phyloP scores from a whole-genome alignment of 2,113 vertebrate species.

The Aphyosemion australe region DNA sequence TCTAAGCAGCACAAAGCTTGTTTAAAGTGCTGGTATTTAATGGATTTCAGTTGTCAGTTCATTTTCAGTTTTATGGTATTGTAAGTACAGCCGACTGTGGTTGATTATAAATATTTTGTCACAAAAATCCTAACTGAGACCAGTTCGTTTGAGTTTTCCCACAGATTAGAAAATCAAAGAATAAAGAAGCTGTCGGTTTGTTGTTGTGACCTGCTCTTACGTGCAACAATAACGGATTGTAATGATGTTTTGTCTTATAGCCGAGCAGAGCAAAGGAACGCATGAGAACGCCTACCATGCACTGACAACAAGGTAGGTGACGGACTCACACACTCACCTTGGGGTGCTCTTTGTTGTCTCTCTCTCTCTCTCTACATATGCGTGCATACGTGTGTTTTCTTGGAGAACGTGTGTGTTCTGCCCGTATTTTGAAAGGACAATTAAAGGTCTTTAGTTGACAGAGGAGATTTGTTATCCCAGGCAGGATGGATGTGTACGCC shows the following conservation, averaged over 20 bases:
- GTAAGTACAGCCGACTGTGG: not conserved
- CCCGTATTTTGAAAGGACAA: conserved; percentile 16
- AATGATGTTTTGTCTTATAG: conserved; percentile 49
- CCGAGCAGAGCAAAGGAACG: conserved; percentile 30
- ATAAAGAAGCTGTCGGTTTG: conserved; percentile 16
- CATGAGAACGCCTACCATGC: conserved; percentile 60
- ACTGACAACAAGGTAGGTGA: conserved; percentile 64
- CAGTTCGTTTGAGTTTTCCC: conserved; percentile 19
- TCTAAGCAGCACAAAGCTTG: not conserved
- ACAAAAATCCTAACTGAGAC: conserved; percentile 14
- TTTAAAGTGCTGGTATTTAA: not conserved
- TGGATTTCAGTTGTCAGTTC: not conserved
- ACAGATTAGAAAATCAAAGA: conserved; percentile 19
- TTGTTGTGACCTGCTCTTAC: conserved; percentile 49
- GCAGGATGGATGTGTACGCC: conserved; percentile 4
- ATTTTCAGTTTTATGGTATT: not conserved
- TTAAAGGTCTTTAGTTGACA: conserved; percentile 36
- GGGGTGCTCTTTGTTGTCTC: conserved; percentile 7
- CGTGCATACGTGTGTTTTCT: not conserved
- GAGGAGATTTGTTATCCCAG: conserved; percentile 12
- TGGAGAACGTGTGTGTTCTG: conserved; percentile 1
- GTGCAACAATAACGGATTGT: conserved; percentile 54
- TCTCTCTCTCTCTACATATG: conserved; percentile 1
- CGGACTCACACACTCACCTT: conserved; percentile 18
- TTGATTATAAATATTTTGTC: conserved; percentile 14